phyloP scores from a whole-genome alignment of 2,797 vertebrate genomes.

The Thunnus albacares region DNA sequence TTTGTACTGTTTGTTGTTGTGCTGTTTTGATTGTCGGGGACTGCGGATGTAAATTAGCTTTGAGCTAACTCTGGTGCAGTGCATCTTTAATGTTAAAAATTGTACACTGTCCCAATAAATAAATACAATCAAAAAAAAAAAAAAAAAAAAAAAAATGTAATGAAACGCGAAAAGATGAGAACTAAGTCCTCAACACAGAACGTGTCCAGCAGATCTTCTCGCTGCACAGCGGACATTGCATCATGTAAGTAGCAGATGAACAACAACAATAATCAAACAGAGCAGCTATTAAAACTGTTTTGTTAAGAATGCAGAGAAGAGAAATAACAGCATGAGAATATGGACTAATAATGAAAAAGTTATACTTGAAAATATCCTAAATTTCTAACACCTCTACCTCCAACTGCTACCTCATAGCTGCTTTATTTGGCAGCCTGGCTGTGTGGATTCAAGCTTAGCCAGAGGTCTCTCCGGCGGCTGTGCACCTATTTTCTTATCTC shows the following conservation, averaged over 20 bases:
- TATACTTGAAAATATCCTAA: not conserved
- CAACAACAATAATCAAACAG: not conserved
- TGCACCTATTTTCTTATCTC: slow-evolving; percentile 32
- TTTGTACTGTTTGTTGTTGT: too few species aligned
- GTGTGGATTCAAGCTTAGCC: slow-evolving; percentile 14
- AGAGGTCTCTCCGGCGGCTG: slow-evolving; percentile 17
- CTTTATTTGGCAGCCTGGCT: slow-evolving; percentile 3
- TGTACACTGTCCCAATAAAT: too few species aligned
- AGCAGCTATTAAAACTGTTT: not conserved
- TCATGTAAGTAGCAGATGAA: not conserved
- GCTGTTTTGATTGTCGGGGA: too few species aligned
- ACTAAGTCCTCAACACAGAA: not conserved
- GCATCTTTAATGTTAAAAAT: too few species aligned
- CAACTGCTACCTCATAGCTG: not conserved
- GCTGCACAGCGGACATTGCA: not conserved
- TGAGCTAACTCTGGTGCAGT: too few species aligned
- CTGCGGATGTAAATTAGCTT: too few species aligned
- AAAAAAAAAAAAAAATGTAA: not conserved
- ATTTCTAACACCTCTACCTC: not conserved
- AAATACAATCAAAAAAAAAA: too few species aligned
- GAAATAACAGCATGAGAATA: not conserved
- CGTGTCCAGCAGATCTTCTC: not conserved
- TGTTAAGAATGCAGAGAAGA: not conserved
- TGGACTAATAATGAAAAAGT: not conserved
- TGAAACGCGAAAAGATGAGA: not conserved